Evolutionary conservation across 2,888 invertebrate species (phyloP).

Genomic region (Drosophila pullipes): DNA sequence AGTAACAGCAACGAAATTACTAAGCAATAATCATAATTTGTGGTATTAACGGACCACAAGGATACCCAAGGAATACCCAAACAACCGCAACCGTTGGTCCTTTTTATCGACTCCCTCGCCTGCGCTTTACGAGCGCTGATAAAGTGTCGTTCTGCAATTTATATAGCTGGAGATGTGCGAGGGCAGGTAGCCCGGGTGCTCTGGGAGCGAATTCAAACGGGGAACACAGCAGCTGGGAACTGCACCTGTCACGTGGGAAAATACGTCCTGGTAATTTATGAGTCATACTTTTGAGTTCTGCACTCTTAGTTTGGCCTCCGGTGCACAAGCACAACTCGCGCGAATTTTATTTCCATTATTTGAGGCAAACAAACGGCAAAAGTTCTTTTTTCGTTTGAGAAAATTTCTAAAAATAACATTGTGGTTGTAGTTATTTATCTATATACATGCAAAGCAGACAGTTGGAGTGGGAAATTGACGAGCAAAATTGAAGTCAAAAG

Average conservation of each 20-base stretch:
- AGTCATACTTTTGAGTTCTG: conserved; percentile 52
- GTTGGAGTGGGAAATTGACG: neutral
- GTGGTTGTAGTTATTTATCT: conserved; percentile 6
- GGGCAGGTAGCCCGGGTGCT: conserved; percentile 4
- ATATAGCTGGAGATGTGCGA: conserved; percentile 48
- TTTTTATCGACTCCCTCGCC: conserved; percentile 27
- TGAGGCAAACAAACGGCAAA: conserved; percentile 54
- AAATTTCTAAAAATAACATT: conserved; percentile 43
- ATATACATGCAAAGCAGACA: neutral
- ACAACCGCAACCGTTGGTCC: conserved; percentile 17
- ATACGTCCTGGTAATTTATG: conserved; percentile 61
- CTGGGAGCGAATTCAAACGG: conserved; percentile 25
- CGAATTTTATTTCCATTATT: conserved; percentile 50
- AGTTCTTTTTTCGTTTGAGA: conserved; percentile 23
- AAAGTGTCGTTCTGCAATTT: conserved; percentile 76
- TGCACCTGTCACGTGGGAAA: conserved; percentile 70
- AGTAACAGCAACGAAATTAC: conserved; percentile 52
- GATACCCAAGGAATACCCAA: neutral
- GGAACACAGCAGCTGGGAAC: conserved; percentile 14
- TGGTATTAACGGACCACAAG: conserved; percentile 55
- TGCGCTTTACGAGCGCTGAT: conserved; percentile 54
- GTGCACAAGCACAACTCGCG: conserved; percentile 17
- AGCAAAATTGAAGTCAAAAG: conserved; percentile 24
- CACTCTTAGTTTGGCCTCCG: conserved; percentile 37
- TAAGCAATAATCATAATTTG: conserved; percentile 78